Conservation (phyloP, 2,888 invertebrate genomes). For the Parascotia fuliginaria region DNA sequence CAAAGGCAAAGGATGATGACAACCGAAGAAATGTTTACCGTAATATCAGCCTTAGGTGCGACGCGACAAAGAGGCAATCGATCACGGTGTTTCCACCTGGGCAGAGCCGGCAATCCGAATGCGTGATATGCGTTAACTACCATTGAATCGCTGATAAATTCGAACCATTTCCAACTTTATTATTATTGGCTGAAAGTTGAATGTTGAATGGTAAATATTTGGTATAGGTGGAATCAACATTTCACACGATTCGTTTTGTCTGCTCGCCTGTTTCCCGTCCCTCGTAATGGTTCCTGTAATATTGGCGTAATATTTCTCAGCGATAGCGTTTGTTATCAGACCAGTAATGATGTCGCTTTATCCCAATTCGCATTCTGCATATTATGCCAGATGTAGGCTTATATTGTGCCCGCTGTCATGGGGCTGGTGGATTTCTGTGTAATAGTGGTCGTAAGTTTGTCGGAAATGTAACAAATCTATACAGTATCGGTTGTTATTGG, state of each 20-base stretch:
- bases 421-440: neutral
- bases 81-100: conserved; percentile 73
- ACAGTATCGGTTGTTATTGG: neutral
- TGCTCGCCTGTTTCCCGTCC: conserved; percentile 60
- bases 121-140: conserved; percentile 78
- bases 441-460: neutral
- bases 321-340: conserved; percentile 73
- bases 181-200: conserved; percentile 20
- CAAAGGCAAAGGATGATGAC: conserved; percentile 61
- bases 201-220: conserved; percentile 15
- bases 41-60: conserved; percentile 59
- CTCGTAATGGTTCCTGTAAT: conserved; percentile 69
- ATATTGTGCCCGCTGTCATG: conserved; percentile 10
- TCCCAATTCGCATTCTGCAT: conserved; percentile 52
- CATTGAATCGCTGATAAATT: conserved; percentile 43
- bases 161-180: conserved; percentile 51
- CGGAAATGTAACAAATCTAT: neutral
- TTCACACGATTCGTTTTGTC: conserved; percentile 68
- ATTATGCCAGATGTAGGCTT: conserved; percentile 25
- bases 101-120: conserved; percentile 68
- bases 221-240: conserved; percentile 50
- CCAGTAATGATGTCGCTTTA: conserved; percentile 59
- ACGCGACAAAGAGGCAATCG: conserved; percentile 77
- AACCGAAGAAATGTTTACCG: conserved; percentile 69
- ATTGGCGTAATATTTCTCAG: conserved; percentile 74